phyloP scores from a whole-genome alignment of 92 coral and sea anemone species.

The Plumapathes pennacea region DNA sequence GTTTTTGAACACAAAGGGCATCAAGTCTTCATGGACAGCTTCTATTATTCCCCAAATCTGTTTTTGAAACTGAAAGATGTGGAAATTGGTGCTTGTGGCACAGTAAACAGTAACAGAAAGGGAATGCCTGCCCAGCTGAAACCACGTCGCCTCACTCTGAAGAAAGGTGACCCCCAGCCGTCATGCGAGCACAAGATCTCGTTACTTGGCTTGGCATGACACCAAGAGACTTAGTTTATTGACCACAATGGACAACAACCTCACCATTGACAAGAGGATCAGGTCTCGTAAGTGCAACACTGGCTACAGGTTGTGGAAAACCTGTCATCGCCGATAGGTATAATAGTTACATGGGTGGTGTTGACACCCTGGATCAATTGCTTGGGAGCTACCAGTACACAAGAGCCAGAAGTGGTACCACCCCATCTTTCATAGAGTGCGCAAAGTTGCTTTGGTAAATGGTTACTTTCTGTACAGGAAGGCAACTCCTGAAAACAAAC shows the following conservation, averaged over 20 bases:
- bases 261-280: constrained; percentile 53
- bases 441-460: constrained; percentile 64
- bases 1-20: constrained; percentile 51
- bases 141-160: constrained; percentile 27
- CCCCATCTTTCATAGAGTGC: constrained; percentile 43
- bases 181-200: constrained; percentile 21
- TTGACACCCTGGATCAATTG: constrained; percentile 59
- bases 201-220: background rate
- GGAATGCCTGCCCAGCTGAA: constrained; percentile 38
- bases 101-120: constrained; percentile 34
- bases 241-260: background rate
- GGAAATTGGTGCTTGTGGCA: constrained; percentile 65
- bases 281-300: constrained; percentile 14
- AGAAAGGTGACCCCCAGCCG: constrained; percentile 50
- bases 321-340: constrained; percentile 51
- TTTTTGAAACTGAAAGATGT: constrained; percentile 35
- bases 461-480: constrained; percentile 59
- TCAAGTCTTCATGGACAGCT: constrained; percentile 50
- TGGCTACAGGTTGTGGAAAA: constrained; percentile 43
- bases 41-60: constrained; percentile 35
- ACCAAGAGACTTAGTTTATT: background rate
- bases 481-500: constrained; percentile 27
- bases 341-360: constrained; percentile 57
- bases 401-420: constrained; percentile 65
- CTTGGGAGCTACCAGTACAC: constrained; percentile 51